A percentile compares a stretch with the other conserved stretches of the same genome.
Conservation (phyloP, 2,113 vertebrate species). For the Baryphthengus martii region DNA sequence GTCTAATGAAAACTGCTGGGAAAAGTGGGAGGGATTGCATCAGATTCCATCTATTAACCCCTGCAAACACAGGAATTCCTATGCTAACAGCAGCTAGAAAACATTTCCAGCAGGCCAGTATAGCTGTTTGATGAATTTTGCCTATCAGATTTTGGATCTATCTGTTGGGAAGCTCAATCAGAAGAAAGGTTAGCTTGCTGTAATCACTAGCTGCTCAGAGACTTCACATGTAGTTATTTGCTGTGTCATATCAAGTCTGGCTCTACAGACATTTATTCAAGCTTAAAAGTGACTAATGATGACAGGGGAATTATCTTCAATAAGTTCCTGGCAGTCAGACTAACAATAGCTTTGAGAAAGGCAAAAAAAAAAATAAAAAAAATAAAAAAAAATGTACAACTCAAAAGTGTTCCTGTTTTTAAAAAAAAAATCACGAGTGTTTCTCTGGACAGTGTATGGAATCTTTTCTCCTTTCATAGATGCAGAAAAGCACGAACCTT, state of each 20-base stretch:
- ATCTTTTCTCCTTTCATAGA: neutral
- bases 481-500: neutral
- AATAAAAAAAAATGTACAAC: neutral
- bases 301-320: slow-evolving; percentile 19
- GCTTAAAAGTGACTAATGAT: neutral
- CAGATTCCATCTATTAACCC: slow-evolving; percentile 76
- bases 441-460: neutral
- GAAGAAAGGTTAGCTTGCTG: neutral
- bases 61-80: slow-evolving; percentile 38
- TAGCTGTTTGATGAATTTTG: neutral
- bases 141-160: neutral
- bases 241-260: slow-evolving; percentile 45
- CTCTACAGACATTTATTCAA: neutral
- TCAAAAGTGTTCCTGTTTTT: neutral
- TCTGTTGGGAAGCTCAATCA: neutral
- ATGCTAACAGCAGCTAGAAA: slow-evolving; percentile 16
- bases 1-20: slow-evolving; percentile 75
- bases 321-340: slow-evolving; percentile 2
- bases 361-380: neutral
- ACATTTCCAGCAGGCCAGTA: neutral
- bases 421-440: neutral
- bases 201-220: neutral
- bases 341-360: neutral
- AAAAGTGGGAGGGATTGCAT: slow-evolving; percentile 79
- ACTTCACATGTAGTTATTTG: neutral